phyloP scores from a whole-genome alignment of 2,888 invertebrate genomes.

The Allophyes oxyacanthae region DNA sequence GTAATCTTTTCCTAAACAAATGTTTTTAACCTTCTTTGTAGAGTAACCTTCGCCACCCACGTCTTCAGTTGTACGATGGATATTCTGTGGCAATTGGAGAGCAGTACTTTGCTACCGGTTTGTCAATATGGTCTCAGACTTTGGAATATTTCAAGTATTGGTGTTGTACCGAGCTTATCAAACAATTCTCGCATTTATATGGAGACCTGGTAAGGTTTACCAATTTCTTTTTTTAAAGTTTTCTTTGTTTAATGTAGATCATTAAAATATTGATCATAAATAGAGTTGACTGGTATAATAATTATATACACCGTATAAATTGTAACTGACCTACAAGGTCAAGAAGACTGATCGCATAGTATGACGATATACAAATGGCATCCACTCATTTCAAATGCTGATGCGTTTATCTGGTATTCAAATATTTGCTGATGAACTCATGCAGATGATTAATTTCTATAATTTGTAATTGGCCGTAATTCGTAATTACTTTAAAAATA shows the following conservation, averaged over 20 bases:
- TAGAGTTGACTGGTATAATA: not conserved
- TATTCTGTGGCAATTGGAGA: constrained; percentile 56
- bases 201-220: constrained; percentile 65
- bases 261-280: not conserved
- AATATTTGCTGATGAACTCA: constrained; percentile 35
- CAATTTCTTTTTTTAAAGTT: not conserved
- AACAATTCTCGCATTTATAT: constrained; percentile 56
- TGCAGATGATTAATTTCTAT: constrained; percentile 8
- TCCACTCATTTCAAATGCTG: constrained; percentile 36
- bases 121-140: constrained; percentile 63
- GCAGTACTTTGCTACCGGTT: constrained; percentile 58
- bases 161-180: constrained; percentile 48
- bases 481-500: constrained; percentile 1
- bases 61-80: constrained; percentile 37
- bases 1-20: not conserved
- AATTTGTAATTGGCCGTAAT: constrained; percentile 4
- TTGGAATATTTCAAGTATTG: constrained; percentile 49
- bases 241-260: not conserved
- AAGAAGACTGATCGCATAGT: constrained; percentile 26
- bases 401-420: constrained; percentile 32
- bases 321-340: constrained; percentile 58
- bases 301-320: constrained; percentile 17
- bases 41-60: constrained; percentile 66
- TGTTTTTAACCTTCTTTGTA: constrained; percentile 20
- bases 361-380: constrained; percentile 49